Evolutionary conservation across 2,113 vertebrate genomes (phyloP), one percentile per base, ranked within the genome.

Genomic region (Poeciliopsis occidentalis): DNA sequence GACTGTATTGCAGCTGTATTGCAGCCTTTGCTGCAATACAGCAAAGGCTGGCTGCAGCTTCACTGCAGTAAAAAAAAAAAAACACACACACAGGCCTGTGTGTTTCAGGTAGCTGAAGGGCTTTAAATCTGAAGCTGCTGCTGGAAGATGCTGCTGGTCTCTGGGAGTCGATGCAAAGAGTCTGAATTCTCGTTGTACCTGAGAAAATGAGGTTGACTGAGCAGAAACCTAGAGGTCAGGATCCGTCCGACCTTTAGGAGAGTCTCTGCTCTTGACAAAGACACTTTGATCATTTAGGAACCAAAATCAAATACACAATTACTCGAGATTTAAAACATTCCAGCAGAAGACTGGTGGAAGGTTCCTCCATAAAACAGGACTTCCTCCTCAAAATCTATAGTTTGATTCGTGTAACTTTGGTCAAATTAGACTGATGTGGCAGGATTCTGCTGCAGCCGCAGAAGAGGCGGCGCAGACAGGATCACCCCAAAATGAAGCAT

Each of bases 1-100:
- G 27, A 27, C 27, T 27, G 27, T 27, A 27, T 27, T 27, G 27
- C 27, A 27, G 27, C 27, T 27, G 27, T 27, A 27, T 27, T 27
- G 27, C 27, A 27, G 27, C 27, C 27, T 27, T 27, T 89, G 88
- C 88, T 89, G 90, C 83, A 91, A 64, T 89, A 87, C 81, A 87
- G 83, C 87, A 78, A 65, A 73, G 69, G 34, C 29, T 27, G 79
- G 79, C 80, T 80, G 86, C 90, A 90, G 83, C 77, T 62, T 86
- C 85, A 86, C 88, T 85, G 88, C 84, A 81, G 88, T 69, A 29
- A 68, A 82, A 47, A 8, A n/a, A n/a, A n/a, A n/a, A n/a, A n/a
- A n/a, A 19, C 4, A 19, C 39, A 82, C 60, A 11, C 73, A 77
- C 71, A 29, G 2, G 29, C 29, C 13, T 37, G 64, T 54, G 51